A percentile compares a stretch with the other conserved stretches of the same genome.
phyloP scores from a whole-genome alignment of 2,797 vertebrate species.

The Botia kubotai region DNA sequence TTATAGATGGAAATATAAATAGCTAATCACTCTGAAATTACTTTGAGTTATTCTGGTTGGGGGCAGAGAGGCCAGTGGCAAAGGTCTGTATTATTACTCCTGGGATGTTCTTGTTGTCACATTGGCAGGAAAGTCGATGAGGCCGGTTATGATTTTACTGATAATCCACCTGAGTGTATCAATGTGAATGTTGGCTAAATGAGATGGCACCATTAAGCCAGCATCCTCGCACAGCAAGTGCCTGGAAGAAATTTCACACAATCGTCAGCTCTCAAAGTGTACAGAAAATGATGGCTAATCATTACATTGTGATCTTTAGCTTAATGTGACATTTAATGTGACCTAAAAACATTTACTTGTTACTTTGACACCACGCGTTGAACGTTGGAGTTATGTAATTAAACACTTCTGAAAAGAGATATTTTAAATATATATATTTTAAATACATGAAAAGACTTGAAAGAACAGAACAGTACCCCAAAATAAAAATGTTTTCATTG shows the following conservation, averaged over 20 bases:
- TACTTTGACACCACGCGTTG: no score
- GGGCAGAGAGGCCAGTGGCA: not conserved
- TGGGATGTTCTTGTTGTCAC: conserved; percentile 33
- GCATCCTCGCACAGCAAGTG: not conserved
- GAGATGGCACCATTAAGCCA: conserved; percentile 19
- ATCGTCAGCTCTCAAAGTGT: not conserved
- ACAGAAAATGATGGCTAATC: not conserved
- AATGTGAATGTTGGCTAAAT: conserved; percentile 19
- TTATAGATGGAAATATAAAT: not conserved
- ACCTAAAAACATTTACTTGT: not conserved
- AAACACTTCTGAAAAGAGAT: conserved; percentile 9
- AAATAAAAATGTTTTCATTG: not conserved
- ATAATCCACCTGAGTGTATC: conserved; percentile 26
- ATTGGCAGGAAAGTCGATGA: conserved; percentile 27
- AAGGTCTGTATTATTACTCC: conserved; percentile 23
- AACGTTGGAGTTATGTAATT: not conserved
- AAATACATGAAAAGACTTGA: not conserved
- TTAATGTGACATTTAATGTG: not conserved
- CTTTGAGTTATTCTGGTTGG: not conserved
- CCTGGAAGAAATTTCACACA: conserved; percentile 4
- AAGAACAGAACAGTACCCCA: not conserved
- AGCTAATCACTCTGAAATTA: not conserved
- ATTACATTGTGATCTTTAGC: conserved; percentile 1
- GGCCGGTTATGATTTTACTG: conserved; percentile 21
- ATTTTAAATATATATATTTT: no score